Evolutionary conservation across 2,113 vertebrate species (phyloP), one percentile per base, ranked within the genome.

Genomic region (Atractosteus spatula): DNA sequence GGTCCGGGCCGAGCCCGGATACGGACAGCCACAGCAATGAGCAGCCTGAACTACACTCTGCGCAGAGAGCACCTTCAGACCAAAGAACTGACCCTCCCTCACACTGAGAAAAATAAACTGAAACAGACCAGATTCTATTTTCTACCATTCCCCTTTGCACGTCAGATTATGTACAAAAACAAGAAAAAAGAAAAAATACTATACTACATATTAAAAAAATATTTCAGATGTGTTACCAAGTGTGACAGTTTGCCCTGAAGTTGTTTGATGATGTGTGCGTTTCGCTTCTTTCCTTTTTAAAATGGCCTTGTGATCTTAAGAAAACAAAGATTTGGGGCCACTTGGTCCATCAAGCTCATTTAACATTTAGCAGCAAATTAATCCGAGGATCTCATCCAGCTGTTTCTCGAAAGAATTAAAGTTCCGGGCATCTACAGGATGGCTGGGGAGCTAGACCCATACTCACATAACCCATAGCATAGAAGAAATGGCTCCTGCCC

Each of bases 141-240:
- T 90, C 83, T 88, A 88, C 81, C 79, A 81, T 88, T 83, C 88
- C 86, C 84, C 87, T 84, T 88, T 92, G 89, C 91, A 91, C 89
- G 86, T 81, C 83, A 85, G 78, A 90, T 84, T 82, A 88, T 91
- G 83, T 90, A 88, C 78, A 90, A 88, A 89, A 88, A 75, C 79
- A 66, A 76, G 70, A 80, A 78, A 76, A 68, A 75, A 79, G 80
- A 64, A 74, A 29, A 41, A 57, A 71, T 29, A 62, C 81, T 88
- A 85, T 90, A 88, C 86, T 87, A 91, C 84, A 89, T 88, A 85
- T 83, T 51, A 89, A 89, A 89, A 84, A 75, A 80, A 83, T 76
- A 80, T 85, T 83, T 83, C 69, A 84, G 81, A 83, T 86, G 83
- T 88, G 88, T 85, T 79, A 80, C 72, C 43, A 68, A 65, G 44